Percentiles rank a stretch among this genome's conserved stretches.
phyloP scores from a whole-genome alignment of 2,888 invertebrate species.

The Diaprepes abbreviatus region DNA sequence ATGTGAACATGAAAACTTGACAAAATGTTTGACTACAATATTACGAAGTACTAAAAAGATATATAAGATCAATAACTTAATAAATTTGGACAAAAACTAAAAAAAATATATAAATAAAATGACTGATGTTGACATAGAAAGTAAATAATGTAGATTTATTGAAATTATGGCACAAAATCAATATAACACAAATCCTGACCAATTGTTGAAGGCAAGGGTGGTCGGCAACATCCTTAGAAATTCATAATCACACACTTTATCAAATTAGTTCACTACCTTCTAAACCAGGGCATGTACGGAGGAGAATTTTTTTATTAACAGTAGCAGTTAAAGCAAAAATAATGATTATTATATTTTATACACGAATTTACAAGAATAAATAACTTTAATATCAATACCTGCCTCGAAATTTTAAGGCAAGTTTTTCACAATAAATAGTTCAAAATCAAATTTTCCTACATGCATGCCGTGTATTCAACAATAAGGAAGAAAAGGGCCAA shows the following conservation, averaged over 20 bases:
- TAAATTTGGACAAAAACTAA: constrained; percentile 16
- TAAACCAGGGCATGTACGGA: constrained; percentile 61
- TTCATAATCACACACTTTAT: constrained; percentile 66
- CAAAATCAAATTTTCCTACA: constrained; percentile 58
- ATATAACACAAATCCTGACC: constrained; percentile 49
- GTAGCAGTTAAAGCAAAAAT: constrained; percentile 21
- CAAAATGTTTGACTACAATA: constrained; percentile 67
- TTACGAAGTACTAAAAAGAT: constrained; percentile 23
- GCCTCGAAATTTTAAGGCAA: constrained; percentile 51
- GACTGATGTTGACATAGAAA: not conserved
- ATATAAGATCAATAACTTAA: constrained; percentile 28
- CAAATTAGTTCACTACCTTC: constrained; percentile 65
- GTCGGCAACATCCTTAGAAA: constrained; percentile 59
- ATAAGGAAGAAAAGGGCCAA: constrained; percentile 66
- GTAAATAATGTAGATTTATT: constrained; percentile 22
- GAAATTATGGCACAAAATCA: constrained; percentile 57
- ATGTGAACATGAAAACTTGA: constrained; percentile 66
- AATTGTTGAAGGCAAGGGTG: constrained; percentile 62
- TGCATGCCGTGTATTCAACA: constrained; percentile 65
- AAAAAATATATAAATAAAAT: not conserved
- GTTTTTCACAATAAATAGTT: constrained; percentile 56
- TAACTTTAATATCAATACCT: constrained; percentile 61
- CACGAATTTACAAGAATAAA: constrained; percentile 63
- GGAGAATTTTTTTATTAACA: constrained; percentile 52
- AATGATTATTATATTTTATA: constrained; percentile 62